Conservation (phyloP, 2,113 vertebrate species). For the Notiomystis cincta region DNA sequence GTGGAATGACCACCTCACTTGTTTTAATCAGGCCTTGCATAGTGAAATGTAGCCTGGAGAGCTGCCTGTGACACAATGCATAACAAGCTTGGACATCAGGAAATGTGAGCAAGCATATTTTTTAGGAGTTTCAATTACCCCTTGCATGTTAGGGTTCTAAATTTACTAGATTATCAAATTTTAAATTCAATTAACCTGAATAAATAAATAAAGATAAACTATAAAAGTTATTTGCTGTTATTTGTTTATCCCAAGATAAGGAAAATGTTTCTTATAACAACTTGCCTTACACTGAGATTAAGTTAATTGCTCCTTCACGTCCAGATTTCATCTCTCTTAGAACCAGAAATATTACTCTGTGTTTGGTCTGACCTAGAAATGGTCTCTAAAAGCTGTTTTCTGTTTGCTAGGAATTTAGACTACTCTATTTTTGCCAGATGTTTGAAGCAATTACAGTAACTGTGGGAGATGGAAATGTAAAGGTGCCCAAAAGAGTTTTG, state of each 20-base stretch:
- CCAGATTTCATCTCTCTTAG: neutral
- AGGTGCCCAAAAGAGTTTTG: neutral
- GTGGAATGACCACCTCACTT: neutral
- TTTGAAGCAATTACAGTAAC: neutral
- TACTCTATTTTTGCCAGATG: neutral
- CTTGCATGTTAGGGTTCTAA: neutral
- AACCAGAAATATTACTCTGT: neutral
- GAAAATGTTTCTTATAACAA: neutral
- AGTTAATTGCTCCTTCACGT: neutral
- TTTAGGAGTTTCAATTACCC: constrained; percentile 2
- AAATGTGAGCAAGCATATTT: neutral
- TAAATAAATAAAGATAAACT: neutral
- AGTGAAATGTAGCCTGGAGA: neutral
- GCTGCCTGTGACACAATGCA: neutral
- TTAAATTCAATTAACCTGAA: constrained; percentile 9
- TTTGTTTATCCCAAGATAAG: neutral
- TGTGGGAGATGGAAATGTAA: neutral
- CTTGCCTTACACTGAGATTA: neutral
- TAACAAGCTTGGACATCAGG: neutral
- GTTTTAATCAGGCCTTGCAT: neutral
- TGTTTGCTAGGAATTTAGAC: neutral
- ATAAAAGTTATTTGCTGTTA: neutral
- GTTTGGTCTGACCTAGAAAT: neutral
- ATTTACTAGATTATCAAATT: neutral
- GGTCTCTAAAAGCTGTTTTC: neutral